Percentiles rank a stretch among this genome's conserved stretches.
Evolutionary conservation across 2,113 vertebrate genomes (phyloP).

Genomic region (Corvus cornix): DNA sequence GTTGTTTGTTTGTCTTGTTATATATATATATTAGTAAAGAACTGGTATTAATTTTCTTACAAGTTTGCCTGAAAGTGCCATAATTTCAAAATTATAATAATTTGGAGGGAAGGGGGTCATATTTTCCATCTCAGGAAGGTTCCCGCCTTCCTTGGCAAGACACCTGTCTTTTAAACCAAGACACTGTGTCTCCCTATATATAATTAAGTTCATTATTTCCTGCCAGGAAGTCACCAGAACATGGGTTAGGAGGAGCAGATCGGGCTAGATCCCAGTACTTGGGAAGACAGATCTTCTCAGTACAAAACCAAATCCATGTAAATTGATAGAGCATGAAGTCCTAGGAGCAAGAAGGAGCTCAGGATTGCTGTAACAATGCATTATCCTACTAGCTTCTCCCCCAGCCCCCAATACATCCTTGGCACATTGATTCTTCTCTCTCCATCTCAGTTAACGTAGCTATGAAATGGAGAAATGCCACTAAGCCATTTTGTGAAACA

Average conservation of each 20-base stretch:
- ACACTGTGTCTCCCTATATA: not conserved
- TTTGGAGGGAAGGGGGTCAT: not conserved
- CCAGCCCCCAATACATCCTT: accelerated
- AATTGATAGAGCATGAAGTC: not conserved
- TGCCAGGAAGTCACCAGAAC: not conserved
- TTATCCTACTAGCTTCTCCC: not conserved
- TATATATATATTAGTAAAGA: not conserved
- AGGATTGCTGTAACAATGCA: not conserved
- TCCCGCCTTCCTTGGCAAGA: not conserved
- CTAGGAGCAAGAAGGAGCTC: not conserved
- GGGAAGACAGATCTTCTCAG: not conserved
- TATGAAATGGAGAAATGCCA: not conserved
- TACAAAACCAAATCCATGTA: not conserved
- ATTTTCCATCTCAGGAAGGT: not conserved
- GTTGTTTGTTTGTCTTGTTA: not conserved
- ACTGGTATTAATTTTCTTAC: not conserved
- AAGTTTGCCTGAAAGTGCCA: not conserved
- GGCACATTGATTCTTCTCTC: not conserved
- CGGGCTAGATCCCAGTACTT: not conserved
- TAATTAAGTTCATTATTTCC: not conserved
- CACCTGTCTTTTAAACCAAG: not conserved
- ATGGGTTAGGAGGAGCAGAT: not conserved
- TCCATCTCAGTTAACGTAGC: not conserved
- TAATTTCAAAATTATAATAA: not conserved
- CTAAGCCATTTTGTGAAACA: accelerated